A percentile compares a stretch with the other conserved stretches of the same genome.
phyloP scores from a whole-genome alignment of 2,888 invertebrate species.

The Ormyrus pomaceus region DNA sequence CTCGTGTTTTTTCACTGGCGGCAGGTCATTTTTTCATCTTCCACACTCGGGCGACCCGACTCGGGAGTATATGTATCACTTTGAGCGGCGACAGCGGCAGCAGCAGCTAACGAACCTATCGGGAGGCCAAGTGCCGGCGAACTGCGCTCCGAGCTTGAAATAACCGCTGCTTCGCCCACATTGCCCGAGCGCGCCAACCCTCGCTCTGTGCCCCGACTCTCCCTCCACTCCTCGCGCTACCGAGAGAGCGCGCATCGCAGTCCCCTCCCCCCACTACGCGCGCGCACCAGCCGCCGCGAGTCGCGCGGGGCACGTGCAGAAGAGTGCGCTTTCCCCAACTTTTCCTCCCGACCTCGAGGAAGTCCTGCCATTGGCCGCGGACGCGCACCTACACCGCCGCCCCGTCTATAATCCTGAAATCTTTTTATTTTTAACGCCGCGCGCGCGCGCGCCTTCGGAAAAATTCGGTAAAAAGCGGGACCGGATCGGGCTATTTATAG shows the following conservation, averaged over 20 bases:
- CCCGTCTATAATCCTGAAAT: too few species aligned
- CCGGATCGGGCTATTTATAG: not conserved
- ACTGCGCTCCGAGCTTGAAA: conserved; percentile 68
- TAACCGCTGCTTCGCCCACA: conserved; percentile 68
- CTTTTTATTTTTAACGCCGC: not conserved
- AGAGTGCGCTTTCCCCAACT: too few species aligned
- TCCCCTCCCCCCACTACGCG: conserved; percentile 9
- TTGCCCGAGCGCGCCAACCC: conserved; percentile 40
- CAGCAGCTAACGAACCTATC: conserved; percentile 61
- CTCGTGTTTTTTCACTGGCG: too few species aligned
- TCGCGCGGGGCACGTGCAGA: not conserved
- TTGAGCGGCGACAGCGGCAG: too few species aligned
- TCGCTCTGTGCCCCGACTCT: conserved; percentile 43
- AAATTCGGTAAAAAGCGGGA: not conserved
- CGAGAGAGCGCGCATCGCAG: not conserved
- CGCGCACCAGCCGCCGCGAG: not conserved
- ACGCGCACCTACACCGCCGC: too few species aligned
- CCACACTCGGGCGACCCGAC: too few species aligned
- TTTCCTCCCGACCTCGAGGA: too few species aligned
- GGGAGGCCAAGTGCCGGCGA: conserved; percentile 71
- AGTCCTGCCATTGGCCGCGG: too few species aligned
- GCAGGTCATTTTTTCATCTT: too few species aligned
- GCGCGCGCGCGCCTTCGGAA: not conserved
- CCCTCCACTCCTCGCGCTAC: not conserved
- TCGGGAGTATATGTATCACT: too few species aligned